phyloP scores from a whole-genome alignment of 2,888 invertebrate species.

The Sialis lutaria region DNA sequence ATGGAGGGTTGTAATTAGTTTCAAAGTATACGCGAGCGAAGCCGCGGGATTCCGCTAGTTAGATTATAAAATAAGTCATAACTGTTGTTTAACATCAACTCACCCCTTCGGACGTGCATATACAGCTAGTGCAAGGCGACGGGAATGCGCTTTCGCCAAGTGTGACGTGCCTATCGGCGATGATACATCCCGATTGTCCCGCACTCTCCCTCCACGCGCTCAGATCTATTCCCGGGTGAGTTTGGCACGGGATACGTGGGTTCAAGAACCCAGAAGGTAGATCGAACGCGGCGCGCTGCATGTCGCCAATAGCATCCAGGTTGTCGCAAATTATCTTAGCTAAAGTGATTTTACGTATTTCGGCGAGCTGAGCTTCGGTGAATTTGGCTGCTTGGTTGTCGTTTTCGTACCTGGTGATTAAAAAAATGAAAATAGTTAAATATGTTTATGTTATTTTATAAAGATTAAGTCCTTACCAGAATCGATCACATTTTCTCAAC shows the following conservation, averaged over 20 bases:
- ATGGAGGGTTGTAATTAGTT: too few relatives aligned
- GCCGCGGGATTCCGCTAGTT: too few relatives aligned
- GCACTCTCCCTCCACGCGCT: constrained; percentile 71
- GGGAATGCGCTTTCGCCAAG: constrained; percentile 75
- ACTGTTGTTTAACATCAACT: constrained; percentile 20
- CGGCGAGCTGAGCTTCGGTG: constrained; percentile 71
- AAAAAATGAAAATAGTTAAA: constrained; percentile 6
- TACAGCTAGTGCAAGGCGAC: constrained; percentile 79
- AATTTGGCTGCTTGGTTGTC: constrained; percentile 61
- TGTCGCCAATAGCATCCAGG: constrained; percentile 65
- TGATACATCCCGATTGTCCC: constrained; percentile 53
- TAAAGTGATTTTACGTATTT: constrained; percentile 71
- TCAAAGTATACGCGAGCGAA: too few relatives aligned
- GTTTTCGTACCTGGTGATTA: constrained; percentile 73
- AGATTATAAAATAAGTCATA: not conserved
- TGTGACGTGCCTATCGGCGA: constrained; percentile 59
- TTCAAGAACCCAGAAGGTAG: constrained; percentile 83
- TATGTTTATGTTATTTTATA: not conserved
- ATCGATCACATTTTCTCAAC: constrained; percentile 82
- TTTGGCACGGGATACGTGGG: constrained; percentile 69
- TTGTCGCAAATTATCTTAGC: constrained; percentile 81
- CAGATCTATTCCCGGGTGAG: constrained; percentile 63
- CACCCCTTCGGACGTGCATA: constrained; percentile 73
- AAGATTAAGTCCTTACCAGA: constrained; percentile 43
- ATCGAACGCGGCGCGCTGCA: constrained; percentile 82